Conservation (phyloP, 1,140 invertebrate species). For the Zaprionus capensis region DNA sequence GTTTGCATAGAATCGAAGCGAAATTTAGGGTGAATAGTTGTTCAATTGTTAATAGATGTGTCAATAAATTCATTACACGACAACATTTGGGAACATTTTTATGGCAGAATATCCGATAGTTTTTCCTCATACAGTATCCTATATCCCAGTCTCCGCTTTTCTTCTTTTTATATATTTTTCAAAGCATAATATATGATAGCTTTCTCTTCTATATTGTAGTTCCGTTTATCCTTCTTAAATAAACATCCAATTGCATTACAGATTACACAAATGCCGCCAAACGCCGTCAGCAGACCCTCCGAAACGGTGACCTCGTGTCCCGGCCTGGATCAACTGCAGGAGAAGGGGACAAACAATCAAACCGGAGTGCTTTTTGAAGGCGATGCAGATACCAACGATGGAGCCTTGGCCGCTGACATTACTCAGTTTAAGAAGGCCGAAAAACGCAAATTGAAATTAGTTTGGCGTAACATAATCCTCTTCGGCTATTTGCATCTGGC, state of each 20-base stretch:
- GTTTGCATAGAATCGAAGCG: too few species aligned
- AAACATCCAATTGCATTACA: not conserved
- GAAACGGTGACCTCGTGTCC: not conserved
- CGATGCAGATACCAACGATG: conserved; percentile 86
- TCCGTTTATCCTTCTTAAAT: not conserved
- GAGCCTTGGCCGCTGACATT: conserved; percentile 82
- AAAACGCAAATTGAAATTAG: conserved; percentile 87
- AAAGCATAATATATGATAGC: not conserved
- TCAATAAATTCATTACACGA: too few species aligned
- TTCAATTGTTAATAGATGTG: too few species aligned
- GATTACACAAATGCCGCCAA: conserved; percentile 62
- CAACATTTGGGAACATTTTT: too few species aligned
- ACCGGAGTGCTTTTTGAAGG: conserved; percentile 87
- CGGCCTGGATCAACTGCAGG: not conserved
- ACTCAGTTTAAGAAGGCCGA: conserved; percentile 79
- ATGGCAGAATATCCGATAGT: too few species aligned
- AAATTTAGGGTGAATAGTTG: too few species aligned
- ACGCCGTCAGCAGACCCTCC: conserved; percentile 45
- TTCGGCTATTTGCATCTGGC: conserved; percentile 94
- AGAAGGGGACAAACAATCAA: conserved; percentile 42
- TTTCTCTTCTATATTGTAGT: not conserved
- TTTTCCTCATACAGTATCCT: too few species aligned
- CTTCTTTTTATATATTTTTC: too few species aligned
- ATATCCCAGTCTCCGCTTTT: too few species aligned
- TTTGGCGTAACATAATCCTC: conserved; percentile 96